Evolutionary conservation across 35 echinoderm and acorn worm species (phyloP), one percentile per base, ranked within the genome.

Genomic region (Apostichopus parvimensis): DNA sequence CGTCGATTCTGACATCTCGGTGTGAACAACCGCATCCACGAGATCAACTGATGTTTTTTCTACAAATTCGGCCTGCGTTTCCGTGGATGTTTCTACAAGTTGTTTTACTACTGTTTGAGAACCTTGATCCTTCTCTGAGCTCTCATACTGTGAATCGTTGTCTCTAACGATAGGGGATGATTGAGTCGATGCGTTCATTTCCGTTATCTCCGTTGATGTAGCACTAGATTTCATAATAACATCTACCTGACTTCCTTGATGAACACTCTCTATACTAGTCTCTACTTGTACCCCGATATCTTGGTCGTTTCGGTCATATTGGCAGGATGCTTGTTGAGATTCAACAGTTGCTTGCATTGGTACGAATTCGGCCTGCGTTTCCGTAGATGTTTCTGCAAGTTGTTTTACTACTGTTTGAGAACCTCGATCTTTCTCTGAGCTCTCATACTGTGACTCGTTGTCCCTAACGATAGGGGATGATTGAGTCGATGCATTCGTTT

Each of bases 141-240:
- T 54, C 56, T 90, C 87, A 75, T 90, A 90, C 52, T 90, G 87
- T 71, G 87, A 90, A 2, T 77, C 66, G 14, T 73, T 77, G 10
- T 90, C 87, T 9, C 56, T 87, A 57, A 61, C 83, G n/a, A 26
- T 87, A 60, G 9, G 21, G 9, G 83, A 87, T 87, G 60, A 87
- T 65, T 87, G 83, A 17, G 83, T 87, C 60, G 83, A 87, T 21
- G 54, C 62, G 7, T 90, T 13, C 17, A 8, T 12, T 55, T 55
- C 18, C 13, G 0, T 14, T 4, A 75, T 90, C 14, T 90, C 87
- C 21, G 65, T 90, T 73, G 22, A 1, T 52, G 83, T 87, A 57
- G 83, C 54, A 87, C 60, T 57, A 87, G 10, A 6, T 1, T 60
- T 87, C 59, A 65, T 21, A 65, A 21, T 65, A 8, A 26, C 54